phyloP scores from a whole-genome alignment of 2,888 invertebrate species.

The Caenorhabditis parvicauda region DNA sequence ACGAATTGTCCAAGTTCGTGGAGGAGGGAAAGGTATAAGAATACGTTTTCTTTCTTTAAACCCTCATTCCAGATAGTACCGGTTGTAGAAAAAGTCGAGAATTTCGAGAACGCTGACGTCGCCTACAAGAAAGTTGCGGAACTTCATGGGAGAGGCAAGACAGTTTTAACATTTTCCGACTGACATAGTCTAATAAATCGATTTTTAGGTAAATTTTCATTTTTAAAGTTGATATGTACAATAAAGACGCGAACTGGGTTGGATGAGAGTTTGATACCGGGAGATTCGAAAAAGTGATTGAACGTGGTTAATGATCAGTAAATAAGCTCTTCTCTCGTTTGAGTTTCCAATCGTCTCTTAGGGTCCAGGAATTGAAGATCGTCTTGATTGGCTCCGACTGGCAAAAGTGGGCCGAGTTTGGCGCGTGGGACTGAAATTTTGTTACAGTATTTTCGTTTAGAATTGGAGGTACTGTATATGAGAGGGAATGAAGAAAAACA shows the following conservation, averaged over 20 bases:
- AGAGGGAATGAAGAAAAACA: no score
- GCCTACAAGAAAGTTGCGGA: slow-evolving; percentile 69
- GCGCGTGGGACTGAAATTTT: slow-evolving; percentile 35
- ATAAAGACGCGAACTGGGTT: no score
- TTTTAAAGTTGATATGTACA: no score
- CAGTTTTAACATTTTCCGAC: slow-evolving; percentile 62
- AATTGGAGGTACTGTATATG: no score
- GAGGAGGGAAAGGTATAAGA: slow-evolving; percentile 70
- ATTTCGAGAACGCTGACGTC: slow-evolving; percentile 73
- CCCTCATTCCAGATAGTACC: slow-evolving; percentile 71
- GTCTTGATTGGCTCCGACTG: slow-evolving; percentile 17
- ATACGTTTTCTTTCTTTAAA: neutral
- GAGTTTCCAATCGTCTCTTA: slow-evolving; percentile 51
- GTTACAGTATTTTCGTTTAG: neutral
- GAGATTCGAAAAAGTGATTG: no score
- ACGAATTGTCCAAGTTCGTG: slow-evolving; percentile 72
- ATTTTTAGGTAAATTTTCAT: no score
- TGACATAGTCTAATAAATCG: no score
- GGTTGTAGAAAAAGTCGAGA: slow-evolving; percentile 74
- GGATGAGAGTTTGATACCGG: no score
- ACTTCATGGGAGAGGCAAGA: slow-evolving; percentile 64
- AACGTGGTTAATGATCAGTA: no score
- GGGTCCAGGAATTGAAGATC: slow-evolving; percentile 57
- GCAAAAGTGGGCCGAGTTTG: slow-evolving; percentile 22
- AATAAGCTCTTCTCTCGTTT: slow-evolving; percentile 56